Percentiles rank a stretch among this genome's conserved stretches.
These are phyloP conservation scores for Zaprionus lachaisei DNA, from an alignment of 1,140 invertebrate species.

Conservation along the genomic window DNA sequence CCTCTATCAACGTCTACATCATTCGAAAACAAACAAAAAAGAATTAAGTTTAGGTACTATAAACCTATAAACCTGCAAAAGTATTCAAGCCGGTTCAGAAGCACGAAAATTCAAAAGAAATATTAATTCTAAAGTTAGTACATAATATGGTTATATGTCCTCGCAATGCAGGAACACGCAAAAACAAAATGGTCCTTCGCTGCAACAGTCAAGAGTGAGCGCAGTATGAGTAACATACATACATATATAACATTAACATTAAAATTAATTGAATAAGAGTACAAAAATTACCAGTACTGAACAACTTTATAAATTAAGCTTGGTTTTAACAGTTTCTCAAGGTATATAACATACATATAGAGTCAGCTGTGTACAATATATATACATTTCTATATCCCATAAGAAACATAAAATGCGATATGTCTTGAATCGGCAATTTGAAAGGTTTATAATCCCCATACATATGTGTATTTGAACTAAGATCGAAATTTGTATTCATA, in stretches of 20 bases:
- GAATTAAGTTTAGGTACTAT: neutral
- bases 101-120: neutral
- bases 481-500: neutral
- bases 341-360: neutral
- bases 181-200: neutral
- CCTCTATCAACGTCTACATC: neutral
- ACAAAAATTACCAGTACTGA: neutral
- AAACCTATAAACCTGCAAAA: neutral
- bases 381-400: neutral
- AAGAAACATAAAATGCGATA: neutral
- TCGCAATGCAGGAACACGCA: neutral
- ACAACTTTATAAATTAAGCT: neutral
- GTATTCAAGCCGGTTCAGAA: neutral
- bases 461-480: neutral
- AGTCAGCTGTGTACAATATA: neutral
- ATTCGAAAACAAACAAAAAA: neutral
- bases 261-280: neutral
- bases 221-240: neutral
- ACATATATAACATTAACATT: neutral
- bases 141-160: conserved; percentile 5
- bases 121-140: neutral
- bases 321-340: neutral
- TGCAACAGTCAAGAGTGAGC: neutral
- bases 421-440: neutral
- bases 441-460: neutral